A percentile compares a stretch with the other conserved stretches of the same genome.
Evolutionary conservation across 2,888 invertebrate species (phyloP).

Genomic region (Caenorhabditis sinica): DNA sequence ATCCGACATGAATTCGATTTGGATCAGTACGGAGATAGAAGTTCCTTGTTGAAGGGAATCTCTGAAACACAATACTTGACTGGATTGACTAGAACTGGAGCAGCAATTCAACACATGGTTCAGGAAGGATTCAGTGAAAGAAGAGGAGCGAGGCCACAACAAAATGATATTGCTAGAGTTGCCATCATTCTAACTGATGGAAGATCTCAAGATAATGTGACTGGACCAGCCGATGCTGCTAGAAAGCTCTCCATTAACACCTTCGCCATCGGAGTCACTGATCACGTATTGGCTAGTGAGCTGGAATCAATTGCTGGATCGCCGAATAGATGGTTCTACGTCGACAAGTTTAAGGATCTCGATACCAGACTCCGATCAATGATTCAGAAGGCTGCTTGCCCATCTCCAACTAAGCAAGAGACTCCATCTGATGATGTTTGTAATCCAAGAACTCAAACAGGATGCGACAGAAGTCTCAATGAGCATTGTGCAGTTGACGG

Average conservation of each 20-base stretch:
- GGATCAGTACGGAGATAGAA: constrained; percentile 71
- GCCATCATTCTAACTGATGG: constrained; percentile 85
- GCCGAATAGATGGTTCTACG: constrained; percentile 83
- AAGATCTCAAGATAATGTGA: constrained; percentile 84
- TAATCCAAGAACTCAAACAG: constrained; percentile 80
- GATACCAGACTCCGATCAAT: constrained; percentile 83
- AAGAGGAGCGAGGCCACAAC: constrained; percentile 80
- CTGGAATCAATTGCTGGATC: constrained; percentile 83
- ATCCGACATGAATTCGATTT: constrained; percentile 83
- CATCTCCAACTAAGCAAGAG: constrained; percentile 69
- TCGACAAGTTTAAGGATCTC: constrained; percentile 83
- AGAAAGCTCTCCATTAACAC: constrained; percentile 82
- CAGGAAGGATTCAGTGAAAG: constrained; percentile 82
- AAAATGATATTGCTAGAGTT: constrained; percentile 75
- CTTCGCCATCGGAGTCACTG: constrained; percentile 84
- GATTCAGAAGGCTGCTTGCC: constrained; percentile 83
- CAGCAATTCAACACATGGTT: constrained; percentile 84
- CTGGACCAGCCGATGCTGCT: constrained; percentile 83
- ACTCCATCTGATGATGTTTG: constrained; percentile 74
- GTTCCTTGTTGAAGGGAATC: constrained; percentile 63
- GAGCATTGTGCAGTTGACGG: constrained; percentile 78
- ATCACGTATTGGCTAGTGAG: constrained; percentile 83
- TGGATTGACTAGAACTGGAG: constrained; percentile 83
- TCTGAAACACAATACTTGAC: constrained; percentile 77
- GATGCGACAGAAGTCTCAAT: constrained; percentile 82